Base-by-base conservation (phyloP, 1,140 invertebrate genomes). In the Drosophila sechellia region DNA sequence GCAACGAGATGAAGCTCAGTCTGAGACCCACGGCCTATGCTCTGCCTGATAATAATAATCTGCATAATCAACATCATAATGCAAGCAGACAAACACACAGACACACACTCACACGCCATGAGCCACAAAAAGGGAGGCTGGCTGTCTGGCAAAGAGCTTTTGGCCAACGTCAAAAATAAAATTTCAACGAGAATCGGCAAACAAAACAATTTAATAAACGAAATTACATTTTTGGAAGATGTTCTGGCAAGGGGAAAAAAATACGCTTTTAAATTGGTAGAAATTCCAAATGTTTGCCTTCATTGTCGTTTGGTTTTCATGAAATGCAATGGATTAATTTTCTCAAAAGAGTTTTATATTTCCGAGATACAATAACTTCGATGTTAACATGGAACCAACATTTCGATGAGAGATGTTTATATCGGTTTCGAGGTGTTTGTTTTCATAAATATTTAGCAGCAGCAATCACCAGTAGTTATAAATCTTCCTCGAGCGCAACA, bases 21-120 rank as follows among this genome's bases (percentile, higher is more conserved):
- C 31, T 46, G 11, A 64, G 63, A 40, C 70, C 35, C 10, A 15
- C 20, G 54, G 66, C 42, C 66, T 52, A 48, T 71, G 60, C 39
- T 63, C 34, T 60, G 64, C 76, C 71, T 73, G 81, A 89, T 84
- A 63, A 80, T 84, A 89, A 87, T 87, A 87, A 87, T 73, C 73
- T 77, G 76, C 53, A 78, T 78, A 78, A 78, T 78, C 76, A 78
- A 78, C 76, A 87, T 79, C 68, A 87, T 84, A 89, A 89, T 84
- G 76, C 76, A 80, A 69, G 79, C 81, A 89, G 60, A 74, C 40
- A 59, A 39, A 25, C 35, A 25, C 34, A 61, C 10, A 45, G 10
- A 53, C 31, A 35, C 20, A n/a, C 20, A 48, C 42, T 15, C 40
- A 10, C 11, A 11, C 17, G 17, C 31, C 10, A 6, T 10, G 6